Conservation (phyloP, 2,113 vertebrate species). For the Platichthys flesus region DNA sequence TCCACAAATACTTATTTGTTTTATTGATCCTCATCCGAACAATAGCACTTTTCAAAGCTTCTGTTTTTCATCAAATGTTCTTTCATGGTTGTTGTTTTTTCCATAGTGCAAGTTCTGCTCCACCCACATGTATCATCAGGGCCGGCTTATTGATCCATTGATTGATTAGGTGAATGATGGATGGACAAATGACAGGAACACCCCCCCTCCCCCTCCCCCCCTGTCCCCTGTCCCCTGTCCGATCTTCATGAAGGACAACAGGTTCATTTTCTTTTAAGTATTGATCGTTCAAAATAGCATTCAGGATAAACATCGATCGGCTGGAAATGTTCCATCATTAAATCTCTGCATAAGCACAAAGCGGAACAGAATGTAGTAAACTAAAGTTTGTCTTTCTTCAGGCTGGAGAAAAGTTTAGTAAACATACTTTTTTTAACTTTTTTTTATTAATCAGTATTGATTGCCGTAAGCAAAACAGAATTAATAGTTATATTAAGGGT, state of each 20-base stretch:
- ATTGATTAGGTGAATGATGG: constrained; percentile 17
- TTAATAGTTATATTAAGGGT: too few species aligned
- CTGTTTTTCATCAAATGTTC: neutral
- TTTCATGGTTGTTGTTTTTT: neutral
- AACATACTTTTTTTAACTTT: too few species aligned
- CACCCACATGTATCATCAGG: neutral
- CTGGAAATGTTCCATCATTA: constrained; percentile 21
- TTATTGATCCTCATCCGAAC: neutral
- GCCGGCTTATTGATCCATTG: constrained; percentile 6
- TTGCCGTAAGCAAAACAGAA: too few species aligned
- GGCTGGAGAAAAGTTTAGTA: too few species aligned
- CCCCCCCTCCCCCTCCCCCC: neutral
- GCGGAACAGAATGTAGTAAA: neutral
- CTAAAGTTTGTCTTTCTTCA: neutral
- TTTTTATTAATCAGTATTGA: too few species aligned
- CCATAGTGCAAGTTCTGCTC: too few species aligned
- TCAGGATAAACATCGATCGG: constrained; percentile 16
- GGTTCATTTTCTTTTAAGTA: neutral
- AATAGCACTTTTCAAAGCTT: neutral
- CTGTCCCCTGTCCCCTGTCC: too few species aligned
- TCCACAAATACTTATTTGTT: neutral
- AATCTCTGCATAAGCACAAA: neutral
- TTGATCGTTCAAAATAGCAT: neutral
- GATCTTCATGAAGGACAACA: neutral
- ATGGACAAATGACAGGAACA: constrained; percentile 1